These are phyloP conservation scores for Moxostoma hubbsi DNA, from an alignment of 2,797 vertebrate species.

Conservation along the genomic window DNA sequence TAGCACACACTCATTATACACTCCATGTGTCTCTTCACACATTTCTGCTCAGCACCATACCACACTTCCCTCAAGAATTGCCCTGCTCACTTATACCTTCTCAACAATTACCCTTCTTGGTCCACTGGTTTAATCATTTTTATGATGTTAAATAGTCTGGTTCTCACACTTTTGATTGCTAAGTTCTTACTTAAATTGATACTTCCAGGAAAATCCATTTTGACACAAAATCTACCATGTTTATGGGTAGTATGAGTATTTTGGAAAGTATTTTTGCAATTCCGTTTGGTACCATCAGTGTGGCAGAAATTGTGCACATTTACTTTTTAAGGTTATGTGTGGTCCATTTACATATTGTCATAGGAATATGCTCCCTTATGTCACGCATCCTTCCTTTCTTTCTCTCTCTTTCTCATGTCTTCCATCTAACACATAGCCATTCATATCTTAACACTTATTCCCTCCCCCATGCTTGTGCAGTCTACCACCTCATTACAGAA, in stretches of 20 bases:
- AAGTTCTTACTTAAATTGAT: too few relatives aligned
- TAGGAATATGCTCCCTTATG: too few relatives aligned
- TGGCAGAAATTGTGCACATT: too few relatives aligned
- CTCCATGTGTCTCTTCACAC: background rate
- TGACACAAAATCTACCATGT: background rate
- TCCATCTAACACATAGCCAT: constrained; percentile 27
- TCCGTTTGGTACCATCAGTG: too few relatives aligned
- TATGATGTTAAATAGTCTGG: background rate
- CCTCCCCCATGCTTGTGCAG: constrained; percentile 56
- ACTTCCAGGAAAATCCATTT: background rate
- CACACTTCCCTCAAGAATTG: constrained; percentile 9
- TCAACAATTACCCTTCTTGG: background rate
- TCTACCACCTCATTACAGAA: constrained; percentile 67
- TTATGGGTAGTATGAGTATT: too few relatives aligned
- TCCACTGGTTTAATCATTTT: background rate
- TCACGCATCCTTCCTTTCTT: background rate
- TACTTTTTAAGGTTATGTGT: too few relatives aligned
- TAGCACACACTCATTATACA: constrained; percentile 6
- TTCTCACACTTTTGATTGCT: background rate
- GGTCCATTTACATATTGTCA: too few relatives aligned
- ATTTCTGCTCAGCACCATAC: too few relatives aligned
- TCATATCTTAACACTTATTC: constrained; percentile 26
- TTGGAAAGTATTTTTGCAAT: too few relatives aligned
- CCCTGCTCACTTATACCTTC: background rate
- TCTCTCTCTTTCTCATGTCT: constrained; percentile 37